A percentile compares a stretch with the other conserved stretches of the same genome.
Conservation (phyloP, 1,140 invertebrate genomes). For the Schlechtendalia chinensis region DNA sequence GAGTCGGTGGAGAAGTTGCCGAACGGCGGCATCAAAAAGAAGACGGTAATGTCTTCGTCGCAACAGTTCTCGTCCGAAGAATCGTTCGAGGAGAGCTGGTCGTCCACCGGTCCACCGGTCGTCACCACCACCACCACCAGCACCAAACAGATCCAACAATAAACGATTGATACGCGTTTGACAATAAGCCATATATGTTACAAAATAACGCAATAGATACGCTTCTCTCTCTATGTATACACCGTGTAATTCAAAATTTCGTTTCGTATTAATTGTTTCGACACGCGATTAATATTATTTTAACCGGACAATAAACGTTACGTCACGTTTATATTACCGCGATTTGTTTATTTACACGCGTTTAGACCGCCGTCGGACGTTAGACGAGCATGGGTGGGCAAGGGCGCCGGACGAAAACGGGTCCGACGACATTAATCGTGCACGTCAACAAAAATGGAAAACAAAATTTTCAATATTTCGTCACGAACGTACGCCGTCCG, state of each 20-base stretch:
- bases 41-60: conserved; percentile 32
- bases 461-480: no score
- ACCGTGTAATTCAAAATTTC: neutral
- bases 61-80: conserved; percentile 38
- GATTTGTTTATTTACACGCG: no score
- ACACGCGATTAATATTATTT: neutral
- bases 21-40: neutral
- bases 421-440: no score
- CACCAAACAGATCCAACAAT: conserved; percentile 39
- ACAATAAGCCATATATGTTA: neutral
- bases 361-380: no score
- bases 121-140: conserved; percentile 25
- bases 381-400: no score
- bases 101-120: neutral
- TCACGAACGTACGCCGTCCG: no score
- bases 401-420: no score
- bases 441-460: no score
- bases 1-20: conserved; percentile 19
- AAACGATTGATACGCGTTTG: neutral
- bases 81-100: conserved; percentile 36
- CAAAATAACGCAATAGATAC: no score
- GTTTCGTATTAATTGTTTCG: no score
- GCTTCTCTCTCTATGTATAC: no score
- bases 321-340: no score
- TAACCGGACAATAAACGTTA: neutral